Percentiles rank a stretch among this genome's conserved stretches.
Conservation (phyloP, 1,140 invertebrate genomes). For the Drosophila pseudoobscura region DNA sequence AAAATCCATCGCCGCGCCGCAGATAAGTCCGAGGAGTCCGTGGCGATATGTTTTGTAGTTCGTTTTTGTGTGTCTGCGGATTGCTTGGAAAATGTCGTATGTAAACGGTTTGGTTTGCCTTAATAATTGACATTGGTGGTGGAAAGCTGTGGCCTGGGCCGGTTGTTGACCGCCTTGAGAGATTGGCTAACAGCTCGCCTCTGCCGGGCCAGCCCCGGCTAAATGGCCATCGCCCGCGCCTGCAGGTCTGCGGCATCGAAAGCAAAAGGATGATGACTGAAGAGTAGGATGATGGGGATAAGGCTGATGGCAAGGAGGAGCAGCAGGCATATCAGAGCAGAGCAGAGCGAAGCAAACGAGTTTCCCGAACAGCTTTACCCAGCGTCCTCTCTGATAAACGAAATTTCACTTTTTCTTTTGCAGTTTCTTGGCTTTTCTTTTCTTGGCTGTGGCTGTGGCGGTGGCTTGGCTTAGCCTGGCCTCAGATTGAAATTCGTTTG, state of each 20-base stretch:
- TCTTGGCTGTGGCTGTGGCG: no score
- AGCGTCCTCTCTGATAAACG: slow-evolving; percentile 10
- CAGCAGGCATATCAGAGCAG: not conserved
- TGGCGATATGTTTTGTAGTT: no score
- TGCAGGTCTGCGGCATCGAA: slow-evolving; percentile 57
- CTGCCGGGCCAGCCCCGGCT: not conserved
- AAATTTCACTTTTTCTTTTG: slow-evolving; percentile 75
- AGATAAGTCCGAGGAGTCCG: no score
- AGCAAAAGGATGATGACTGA: slow-evolving; percentile 68
- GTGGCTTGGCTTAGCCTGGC: no score
- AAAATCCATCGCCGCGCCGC: no score
- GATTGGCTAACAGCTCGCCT: slow-evolving; percentile 29
- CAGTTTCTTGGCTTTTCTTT: slow-evolving; percentile 13
- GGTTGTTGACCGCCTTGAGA: slow-evolving; percentile 57
- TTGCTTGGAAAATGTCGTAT: slow-evolving; percentile 55
- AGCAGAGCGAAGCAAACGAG: slow-evolving; percentile 18
- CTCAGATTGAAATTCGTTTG: slow-evolving; percentile 14
- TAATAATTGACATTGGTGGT: slow-evolving; percentile 79
- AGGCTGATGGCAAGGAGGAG: no score
- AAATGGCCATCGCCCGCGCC: slow-evolving; percentile 53
- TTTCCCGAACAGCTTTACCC: slow-evolving; percentile 15
- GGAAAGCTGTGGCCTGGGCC: slow-evolving; percentile 65
- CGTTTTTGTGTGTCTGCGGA: slow-evolving; percentile 2
- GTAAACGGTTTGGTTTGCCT: slow-evolving; percentile 69
- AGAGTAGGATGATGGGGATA: no score